Percentiles rank a stretch among this genome's conserved stretches.
Evolutionary conservation across 2,797 vertebrate genomes (phyloP).

Genomic region (Sebastes kiyomatsui): DNA sequence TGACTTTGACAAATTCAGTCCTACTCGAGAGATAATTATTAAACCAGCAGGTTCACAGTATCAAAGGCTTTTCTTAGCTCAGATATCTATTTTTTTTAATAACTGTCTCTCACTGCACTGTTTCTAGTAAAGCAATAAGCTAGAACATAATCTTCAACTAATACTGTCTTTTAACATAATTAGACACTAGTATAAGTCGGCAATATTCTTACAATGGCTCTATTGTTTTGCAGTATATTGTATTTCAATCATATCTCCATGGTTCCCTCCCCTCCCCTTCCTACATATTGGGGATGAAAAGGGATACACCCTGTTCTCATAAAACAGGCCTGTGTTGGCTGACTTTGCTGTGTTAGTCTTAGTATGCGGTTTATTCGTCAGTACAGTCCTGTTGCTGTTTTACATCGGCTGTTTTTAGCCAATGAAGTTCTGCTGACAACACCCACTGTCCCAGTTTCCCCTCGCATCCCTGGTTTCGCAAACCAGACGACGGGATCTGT

Average conservation of each 20-base stretch:
- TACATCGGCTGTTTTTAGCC: conserved; percentile 17
- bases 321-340: conserved; percentile 25
- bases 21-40: neutral
- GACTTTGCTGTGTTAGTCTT: conserved; percentile 15
- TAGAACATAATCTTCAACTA: neutral
- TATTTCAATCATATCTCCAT: conserved; percentile 9
- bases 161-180: neutral
- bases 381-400: conserved; percentile 42
- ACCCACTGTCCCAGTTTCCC: conserved; percentile 48
- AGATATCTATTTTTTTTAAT: neutral
- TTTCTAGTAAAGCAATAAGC: neutral
- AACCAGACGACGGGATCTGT: neutral
- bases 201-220: neutral
- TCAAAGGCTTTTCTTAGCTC: neutral
- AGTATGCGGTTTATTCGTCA: conserved; percentile 39
- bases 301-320: conserved; percentile 52
- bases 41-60: neutral
- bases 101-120: neutral
- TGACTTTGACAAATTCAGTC: neutral
- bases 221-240: conserved; percentile 5
- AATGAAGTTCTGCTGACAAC: conserved; percentile 31
- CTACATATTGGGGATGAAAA: conserved; percentile 9
- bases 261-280: conserved; percentile 12
- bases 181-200: neutral
- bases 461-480: neutral